phyloP scores from a whole-genome alignment of 2,888 invertebrate genomes.

The Julus scanicus region DNA sequence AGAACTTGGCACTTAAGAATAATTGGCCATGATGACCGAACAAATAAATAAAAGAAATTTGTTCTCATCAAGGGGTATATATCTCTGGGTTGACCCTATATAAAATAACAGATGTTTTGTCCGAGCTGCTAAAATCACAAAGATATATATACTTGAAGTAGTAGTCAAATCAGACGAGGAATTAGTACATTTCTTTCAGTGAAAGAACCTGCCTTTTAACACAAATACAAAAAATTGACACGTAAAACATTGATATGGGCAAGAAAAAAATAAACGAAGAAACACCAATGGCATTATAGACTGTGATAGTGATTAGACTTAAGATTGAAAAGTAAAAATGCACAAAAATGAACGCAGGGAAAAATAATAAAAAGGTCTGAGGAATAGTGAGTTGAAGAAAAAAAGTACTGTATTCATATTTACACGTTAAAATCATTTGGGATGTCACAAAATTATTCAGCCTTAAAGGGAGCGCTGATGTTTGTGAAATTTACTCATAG shows the following conservation, averaged over 20 bases:
- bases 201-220: slow-evolving; percentile 34
- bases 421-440: slow-evolving; percentile 32
- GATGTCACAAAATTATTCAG: slow-evolving; percentile 17
- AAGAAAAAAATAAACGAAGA: slow-evolving; percentile 2
- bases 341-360: not conserved
- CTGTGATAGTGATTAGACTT: not conserved
- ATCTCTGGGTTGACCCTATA: slow-evolving; percentile 30
- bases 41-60: slow-evolving; percentile 50
- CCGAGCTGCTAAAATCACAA: slow-evolving; percentile 39
- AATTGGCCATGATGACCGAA: slow-evolving; percentile 50
- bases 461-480: not conserved
- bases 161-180: slow-evolving; percentile 24
- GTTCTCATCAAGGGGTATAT: slow-evolving; percentile 47
- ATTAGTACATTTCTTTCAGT: slow-evolving; percentile 22
- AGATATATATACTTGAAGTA: not conserved
- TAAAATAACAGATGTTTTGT: slow-evolving; percentile 22
- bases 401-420: slow-evolving; percentile 26
- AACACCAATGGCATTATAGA: not conserved
- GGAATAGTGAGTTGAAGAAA: not conserved
- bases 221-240: slow-evolving; percentile 29
- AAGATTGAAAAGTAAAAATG: slow-evolving; percentile 14
- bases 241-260: slow-evolving; percentile 24
- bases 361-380: not conserved
- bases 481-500: not conserved
- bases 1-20: slow-evolving; percentile 52